Evolutionary conservation across 2,888 invertebrate genomes (phyloP), one percentile per base, ranked within the genome.

Genomic region (Rhimphoctona megacephalus): DNA sequence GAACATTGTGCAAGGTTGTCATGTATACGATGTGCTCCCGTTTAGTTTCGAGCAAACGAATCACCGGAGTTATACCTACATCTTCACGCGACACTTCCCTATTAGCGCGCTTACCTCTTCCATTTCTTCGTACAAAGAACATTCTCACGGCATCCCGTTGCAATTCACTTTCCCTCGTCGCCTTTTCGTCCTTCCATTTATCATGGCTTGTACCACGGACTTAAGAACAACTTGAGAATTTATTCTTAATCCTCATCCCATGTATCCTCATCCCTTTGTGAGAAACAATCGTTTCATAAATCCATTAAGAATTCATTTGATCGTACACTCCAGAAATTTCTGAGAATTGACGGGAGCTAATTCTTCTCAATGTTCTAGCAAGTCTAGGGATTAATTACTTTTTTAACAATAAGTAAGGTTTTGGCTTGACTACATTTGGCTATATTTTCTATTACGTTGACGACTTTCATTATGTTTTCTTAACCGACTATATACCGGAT

Each of bases 31-130:
- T 43, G 69, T 57, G 30, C 46, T n/a, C 57, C 66, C 39, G 43
- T 81, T 81, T 66, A 81, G 72, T 52, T 73, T 81, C 52, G 52
- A 39, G 64, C 64, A 25, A 81, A 70, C 57, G 73, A 81, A 73
- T 39, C 52, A 79, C 69, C 43, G 22, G 49, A 81, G 66, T 61
- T 39, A 19, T 14, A 30, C 61, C 36, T 64, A 46, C 25, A 19
- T 73, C 49, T 81, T 36, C 19, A 17, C 30, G 6, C 39, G 64
- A 81, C 73, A 66, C 49, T 64, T 81, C 49, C 52, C 61, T 66
- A 73, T 80, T 73, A 81, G 52, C 64, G 64, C 14, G 19, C 67
- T 78, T 66, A 46, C 17, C 64, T 64, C 77, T 43, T 83, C 39
- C 52, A 52, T 61, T 61, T 72, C 61, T 70, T 19, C 54, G 25